Evolutionary conservation across 2,113 vertebrate genomes (phyloP).

Genomic region (Passer montanus): DNA sequence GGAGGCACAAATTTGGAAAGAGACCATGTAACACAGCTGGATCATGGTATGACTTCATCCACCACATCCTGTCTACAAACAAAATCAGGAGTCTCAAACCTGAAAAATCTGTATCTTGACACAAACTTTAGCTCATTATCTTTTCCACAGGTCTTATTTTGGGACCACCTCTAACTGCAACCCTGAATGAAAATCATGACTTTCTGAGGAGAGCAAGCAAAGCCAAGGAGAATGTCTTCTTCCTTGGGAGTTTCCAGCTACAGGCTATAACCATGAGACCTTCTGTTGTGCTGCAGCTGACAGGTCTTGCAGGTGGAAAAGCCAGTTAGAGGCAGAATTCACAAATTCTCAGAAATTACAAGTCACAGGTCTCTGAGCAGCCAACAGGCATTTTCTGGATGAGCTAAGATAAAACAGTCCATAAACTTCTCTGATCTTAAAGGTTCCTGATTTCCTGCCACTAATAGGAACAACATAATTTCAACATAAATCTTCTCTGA

Average conservation of each 20-base stretch:
- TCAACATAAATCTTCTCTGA: neutral
- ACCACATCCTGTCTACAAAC: neutral
- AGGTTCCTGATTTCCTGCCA: neutral
- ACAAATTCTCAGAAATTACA: neutral
- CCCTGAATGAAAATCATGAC: neutral
- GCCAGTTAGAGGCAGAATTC: neutral
- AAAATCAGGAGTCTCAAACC: neutral
- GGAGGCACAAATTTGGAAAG: neutral
- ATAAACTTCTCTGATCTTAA: neutral
- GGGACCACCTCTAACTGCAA: neutral
- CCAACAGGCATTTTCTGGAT: neutral
- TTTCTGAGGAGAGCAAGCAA: neutral
- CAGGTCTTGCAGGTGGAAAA: neutral
- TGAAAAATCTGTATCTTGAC: neutral
- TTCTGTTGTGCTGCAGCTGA: neutral
- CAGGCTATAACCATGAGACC: neutral
- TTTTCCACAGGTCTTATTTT: neutral
- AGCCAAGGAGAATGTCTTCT: neutral
- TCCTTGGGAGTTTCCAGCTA: neutral
- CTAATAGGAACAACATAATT: neutral
- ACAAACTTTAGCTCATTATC: neutral
- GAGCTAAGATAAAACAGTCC: neutral
- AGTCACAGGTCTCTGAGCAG: neutral
- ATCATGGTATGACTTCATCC: neutral
- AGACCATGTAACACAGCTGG: neutral